phyloP scores from a whole-genome alignment of 2,888 invertebrate species.

The Portevinia maculata region DNA sequence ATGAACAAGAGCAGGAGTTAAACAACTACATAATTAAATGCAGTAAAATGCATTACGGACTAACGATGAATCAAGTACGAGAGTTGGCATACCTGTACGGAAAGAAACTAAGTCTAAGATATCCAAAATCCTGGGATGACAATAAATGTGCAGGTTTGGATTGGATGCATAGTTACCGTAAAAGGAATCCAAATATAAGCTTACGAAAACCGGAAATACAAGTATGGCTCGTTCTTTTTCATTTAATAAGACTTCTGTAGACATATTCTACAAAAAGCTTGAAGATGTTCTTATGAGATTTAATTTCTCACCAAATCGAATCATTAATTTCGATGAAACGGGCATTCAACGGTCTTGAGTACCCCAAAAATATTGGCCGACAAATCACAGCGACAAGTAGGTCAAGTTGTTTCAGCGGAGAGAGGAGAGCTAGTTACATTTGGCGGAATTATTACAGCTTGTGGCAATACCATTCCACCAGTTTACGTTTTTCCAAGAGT shows the following conservation, averaged over 20 bases:
- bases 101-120: constrained; percentile 21
- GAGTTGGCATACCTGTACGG: constrained; percentile 8
- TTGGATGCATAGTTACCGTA: constrained; percentile 5
- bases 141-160: constrained; percentile 22
- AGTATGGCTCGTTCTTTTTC: too few relatives aligned
- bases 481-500: constrained; percentile 54
- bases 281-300: neutral
- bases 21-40: neutral
- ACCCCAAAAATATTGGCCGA: too few relatives aligned
- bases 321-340: neutral
- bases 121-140: constrained; percentile 16
- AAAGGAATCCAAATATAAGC: neutral
- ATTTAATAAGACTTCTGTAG: too few relatives aligned
- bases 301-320: neutral
- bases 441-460: constrained; percentile 74
- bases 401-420: too few relatives aligned
- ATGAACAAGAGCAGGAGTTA: constrained; percentile 23
- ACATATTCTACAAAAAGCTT: too few relatives aligned
- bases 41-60: constrained; percentile 36
- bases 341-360: too few relatives aligned
- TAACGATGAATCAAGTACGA: constrained; percentile 10
- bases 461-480: constrained; percentile 70
- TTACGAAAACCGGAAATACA: constrained; percentile 2
- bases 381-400: too few relatives aligned
- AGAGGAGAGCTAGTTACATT: neutral